Conservation (phyloP, 2,797 vertebrate genomes). For the Epinephelus malabaricus region DNA sequence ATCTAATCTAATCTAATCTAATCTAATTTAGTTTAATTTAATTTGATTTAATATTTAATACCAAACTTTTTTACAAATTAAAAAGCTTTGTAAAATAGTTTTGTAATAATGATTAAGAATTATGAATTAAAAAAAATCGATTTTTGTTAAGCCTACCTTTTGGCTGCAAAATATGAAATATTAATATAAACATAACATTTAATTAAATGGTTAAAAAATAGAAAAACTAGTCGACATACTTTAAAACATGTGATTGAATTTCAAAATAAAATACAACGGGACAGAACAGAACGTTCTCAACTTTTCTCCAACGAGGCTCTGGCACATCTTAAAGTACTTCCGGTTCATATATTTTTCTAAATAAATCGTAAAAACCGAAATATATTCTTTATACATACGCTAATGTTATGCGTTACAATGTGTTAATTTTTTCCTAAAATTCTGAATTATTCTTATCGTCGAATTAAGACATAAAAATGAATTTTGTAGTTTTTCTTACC, state of each 20-base stretch:
- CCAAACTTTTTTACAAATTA: too few species aligned
- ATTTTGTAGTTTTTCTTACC: neutral
- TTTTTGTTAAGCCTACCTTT: too few species aligned
- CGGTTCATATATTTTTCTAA: slow-evolving; percentile 54
- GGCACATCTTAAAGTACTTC: slow-evolving; percentile 57
- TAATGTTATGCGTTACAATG: fast-evolving
- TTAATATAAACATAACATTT: too few species aligned
- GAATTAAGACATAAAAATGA: neutral
- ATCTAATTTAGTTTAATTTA: neutral
- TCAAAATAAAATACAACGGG: slow-evolving; percentile 42
- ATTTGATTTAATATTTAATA: too few species aligned
- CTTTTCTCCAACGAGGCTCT: slow-evolving; percentile 52
- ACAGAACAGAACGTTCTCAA: neutral
- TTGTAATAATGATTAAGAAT: too few species aligned
- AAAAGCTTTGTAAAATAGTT: too few species aligned
- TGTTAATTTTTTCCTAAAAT: neutral
- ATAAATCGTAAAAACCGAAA: neutral
- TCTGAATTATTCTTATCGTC: fast-evolving
- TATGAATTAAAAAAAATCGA: too few species aligned
- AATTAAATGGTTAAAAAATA: too few species aligned
- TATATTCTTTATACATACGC: fast-evolving
- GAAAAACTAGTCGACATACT: too few species aligned
- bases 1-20: too few species aligned
- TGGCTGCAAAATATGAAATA: too few species aligned
- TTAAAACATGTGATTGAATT: too few species aligned